Evolutionary conservation across 2,888 invertebrate species (phyloP), one percentile per base, ranked within the genome.

Genomic region (Cerastis leucographa): DNA sequence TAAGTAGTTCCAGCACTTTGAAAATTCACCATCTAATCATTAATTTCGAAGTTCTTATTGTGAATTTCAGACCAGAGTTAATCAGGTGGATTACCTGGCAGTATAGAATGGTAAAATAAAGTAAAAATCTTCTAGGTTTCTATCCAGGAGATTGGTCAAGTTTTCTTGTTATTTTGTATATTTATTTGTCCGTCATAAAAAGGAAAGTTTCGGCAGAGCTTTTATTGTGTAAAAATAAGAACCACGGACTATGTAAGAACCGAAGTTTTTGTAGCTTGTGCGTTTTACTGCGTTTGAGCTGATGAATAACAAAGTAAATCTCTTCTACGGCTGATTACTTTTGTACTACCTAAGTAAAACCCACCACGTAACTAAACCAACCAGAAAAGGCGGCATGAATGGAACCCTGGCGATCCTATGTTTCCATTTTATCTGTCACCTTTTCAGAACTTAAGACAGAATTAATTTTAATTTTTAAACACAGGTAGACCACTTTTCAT

Each of bases 141-240:
- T 61, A 14, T 72, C 29, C 11, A 42, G 9, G 17, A 35, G 19
- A 54, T 42, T 54, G 51, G 17, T 44, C 19, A n/a, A 40, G 19
- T 35, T 74, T 59, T 59, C 14, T 19, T 71, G 19, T 12, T 1
- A 29, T n/a, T 71, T 42, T 44, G 29, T 35, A 44, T 54, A 29
- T 54, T 19, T 71, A 44, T n/a, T 72, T 25, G 35, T 25, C 3
- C 22, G 25, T 40, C 62, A 44, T 74, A 73, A 74, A 76, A 46
- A 66, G 0, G 0, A 8, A 75, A 76, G 14, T 49, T 66, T 42
- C 29, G 1, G 19, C 5, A 8, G n/a, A 59, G 19, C 7, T 61
- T 54, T 64, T 77, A 56, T 17, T 54, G 29, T 54, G 17, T 46
- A 22, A n/a, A 54, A 46, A 77, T 44, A 62, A 51, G 62, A 62